Evolutionary conservation across 2,113 vertebrate genomes (phyloP), one percentile per base, ranked within the genome.

Genomic region (Echinops telfairi): DNA sequence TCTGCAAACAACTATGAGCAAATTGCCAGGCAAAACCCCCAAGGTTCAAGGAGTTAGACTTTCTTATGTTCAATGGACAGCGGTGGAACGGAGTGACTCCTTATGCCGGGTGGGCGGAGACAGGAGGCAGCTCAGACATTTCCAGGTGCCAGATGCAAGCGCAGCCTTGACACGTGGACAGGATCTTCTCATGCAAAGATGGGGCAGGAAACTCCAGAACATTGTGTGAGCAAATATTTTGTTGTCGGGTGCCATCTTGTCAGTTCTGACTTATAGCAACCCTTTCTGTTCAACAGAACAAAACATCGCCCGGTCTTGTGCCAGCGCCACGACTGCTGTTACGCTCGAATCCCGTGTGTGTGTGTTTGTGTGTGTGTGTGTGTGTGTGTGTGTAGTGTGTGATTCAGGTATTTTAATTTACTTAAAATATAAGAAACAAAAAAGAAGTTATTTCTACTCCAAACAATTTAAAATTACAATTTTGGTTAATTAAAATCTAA

Each of bases 401-500:
- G 16, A 76, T 73, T 83, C 58, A 33, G 58, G 22, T 62, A 29
- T 27, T 27, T 40, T 53, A 68, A 68, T 38, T 78, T 60, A 85
- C 20, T 47, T 38, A 64, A 91, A 17, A 38, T 2, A 38, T 23
- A 27, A 33, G 9, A 62, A 92, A 57, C 15, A 66, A 75, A 66
- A 29, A 79, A 68, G 22, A 31, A 86, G 27, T 10, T 83, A 19
- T 79, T 84, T 92, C 66, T 94, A 43, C 27, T 23, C 36, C 11
- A 70, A n/a, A 33, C 17, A 91, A 83, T 1, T 64, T 77, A 57
- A 53, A 31, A 25, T 73, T 70, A 25, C 81, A 62, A 43, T 68
- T 68, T 88, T 94, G 70, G 25, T 92, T 43, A 36, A 81, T 78
- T 9, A 60, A 86, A 90, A 93, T 81, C 17, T 15, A 22, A 53